Percentiles rank a stretch among this genome's conserved stretches.
phyloP scores from a whole-genome alignment of 2,797 vertebrate species.

The Lepus oiostolus region DNA sequence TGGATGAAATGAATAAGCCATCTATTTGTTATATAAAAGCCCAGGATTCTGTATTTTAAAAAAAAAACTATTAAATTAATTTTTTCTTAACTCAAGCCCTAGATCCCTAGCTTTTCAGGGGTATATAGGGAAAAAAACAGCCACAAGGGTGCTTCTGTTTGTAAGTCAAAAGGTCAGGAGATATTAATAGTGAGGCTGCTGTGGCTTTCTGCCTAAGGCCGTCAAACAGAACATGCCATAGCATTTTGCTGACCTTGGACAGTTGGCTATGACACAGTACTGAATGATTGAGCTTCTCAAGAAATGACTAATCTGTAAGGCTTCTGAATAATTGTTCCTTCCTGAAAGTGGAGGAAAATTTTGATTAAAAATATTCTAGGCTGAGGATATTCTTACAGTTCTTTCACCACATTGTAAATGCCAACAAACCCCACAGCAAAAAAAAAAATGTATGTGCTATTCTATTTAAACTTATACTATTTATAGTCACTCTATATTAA shows the following conservation, averaged over 20 bases:
- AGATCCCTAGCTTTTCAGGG: slow-evolving; percentile 29
- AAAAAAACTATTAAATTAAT: slow-evolving; percentile 35
- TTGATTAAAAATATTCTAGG: slow-evolving; percentile 49
- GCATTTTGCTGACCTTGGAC: slow-evolving; percentile 69
- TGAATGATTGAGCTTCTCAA: slow-evolving; percentile 50
- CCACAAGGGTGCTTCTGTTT: slow-evolving; percentile 23
- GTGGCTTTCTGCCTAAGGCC: slow-evolving; percentile 58
- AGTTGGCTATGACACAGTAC: slow-evolving; percentile 39
- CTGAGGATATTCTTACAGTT: not conserved
- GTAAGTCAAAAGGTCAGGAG: slow-evolving; percentile 68
- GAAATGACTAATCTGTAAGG: slow-evolving; percentile 39
- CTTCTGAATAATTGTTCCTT: slow-evolving; percentile 64
- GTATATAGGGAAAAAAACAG: not conserved
- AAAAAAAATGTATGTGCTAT: slow-evolving; percentile 52
- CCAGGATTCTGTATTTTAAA: not conserved
- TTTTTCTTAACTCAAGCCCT: slow-evolving; percentile 31
- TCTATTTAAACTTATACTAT: slow-evolving; percentile 60
- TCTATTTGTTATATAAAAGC: slow-evolving; percentile 28
- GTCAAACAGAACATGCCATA: slow-evolving; percentile 47
- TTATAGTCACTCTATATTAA: slow-evolving; percentile 57
- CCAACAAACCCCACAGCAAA: slow-evolving; percentile 59
- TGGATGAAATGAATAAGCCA: slow-evolving; percentile 16
- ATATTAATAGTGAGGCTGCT: slow-evolving; percentile 69
- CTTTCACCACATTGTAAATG: slow-evolving; percentile 14
- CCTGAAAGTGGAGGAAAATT: slow-evolving; percentile 49